These are phyloP conservation scores for Pteromalus puparum DNA, from an alignment of 1,140 invertebrate species.

Conservation along the genomic window DNA sequence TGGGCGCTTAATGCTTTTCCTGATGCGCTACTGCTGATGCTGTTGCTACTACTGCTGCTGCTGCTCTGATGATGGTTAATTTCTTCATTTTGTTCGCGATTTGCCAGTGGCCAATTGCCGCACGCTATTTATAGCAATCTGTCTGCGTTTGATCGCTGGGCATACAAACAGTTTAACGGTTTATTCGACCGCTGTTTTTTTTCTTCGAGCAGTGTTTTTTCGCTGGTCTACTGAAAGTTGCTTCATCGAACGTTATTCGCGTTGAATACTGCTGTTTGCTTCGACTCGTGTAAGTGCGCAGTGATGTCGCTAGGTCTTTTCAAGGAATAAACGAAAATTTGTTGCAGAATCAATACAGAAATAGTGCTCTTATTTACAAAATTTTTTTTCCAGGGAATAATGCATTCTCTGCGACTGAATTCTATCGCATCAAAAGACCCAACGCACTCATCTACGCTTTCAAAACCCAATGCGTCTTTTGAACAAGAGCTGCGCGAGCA, in stretches of 20 bases:
- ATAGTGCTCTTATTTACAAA: neutral
- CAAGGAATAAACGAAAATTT: too few relatives aligned
- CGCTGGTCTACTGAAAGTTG: neutral
- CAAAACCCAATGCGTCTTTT: neutral
- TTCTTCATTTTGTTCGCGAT: slow-evolving; percentile 3
- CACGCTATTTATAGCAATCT: neutral
- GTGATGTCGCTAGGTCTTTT: too few relatives aligned
- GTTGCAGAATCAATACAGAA: too few relatives aligned
- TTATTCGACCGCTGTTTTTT: neutral
- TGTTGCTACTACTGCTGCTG: neutral
- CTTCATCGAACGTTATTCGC: too few relatives aligned
- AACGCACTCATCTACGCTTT: neutral
- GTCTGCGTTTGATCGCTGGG: neutral
- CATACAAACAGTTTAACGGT: neutral
- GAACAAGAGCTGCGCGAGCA: neutral
- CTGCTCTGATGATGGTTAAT: slow-evolving; percentile 15
- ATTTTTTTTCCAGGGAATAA: neutral
- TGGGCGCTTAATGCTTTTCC: slow-evolving; percentile 6
- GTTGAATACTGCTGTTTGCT: too few relatives aligned
- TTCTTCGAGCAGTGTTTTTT: neutral
- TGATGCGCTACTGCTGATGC: too few relatives aligned
- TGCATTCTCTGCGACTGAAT: too few relatives aligned
- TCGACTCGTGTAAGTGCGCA: too few relatives aligned
- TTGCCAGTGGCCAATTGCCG: neutral
- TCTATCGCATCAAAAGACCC: neutral